Evolutionary conservation across 2,797 vertebrate genomes (phyloP), one percentile per base, ranked within the genome.

Genomic region (Balearica regulorum): DNA sequence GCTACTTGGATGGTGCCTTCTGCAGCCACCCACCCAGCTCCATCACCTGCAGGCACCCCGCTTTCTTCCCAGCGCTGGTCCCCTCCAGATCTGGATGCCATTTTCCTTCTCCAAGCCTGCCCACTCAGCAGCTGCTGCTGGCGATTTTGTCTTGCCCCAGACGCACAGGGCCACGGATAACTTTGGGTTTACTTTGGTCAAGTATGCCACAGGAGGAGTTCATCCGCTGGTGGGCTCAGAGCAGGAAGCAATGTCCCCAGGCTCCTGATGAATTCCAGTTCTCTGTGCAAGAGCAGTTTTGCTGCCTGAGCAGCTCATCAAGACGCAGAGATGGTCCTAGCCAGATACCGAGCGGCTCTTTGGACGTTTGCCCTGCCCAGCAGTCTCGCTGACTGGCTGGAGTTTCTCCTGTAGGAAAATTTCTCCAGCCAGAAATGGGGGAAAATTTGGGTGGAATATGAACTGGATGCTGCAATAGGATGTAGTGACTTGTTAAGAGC

Each of bases 391-490:
- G 92, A 92, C 94, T 94, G 94, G 84, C 75, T 94, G 89, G 64
- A 94, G 58, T 85, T 65, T 85, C 89, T 95, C 89, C 89, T 85
- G 69, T 92, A 91, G 94, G 96, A 97, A 97, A 96, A 94, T 91
- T 94, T 95, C 91, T 92, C 60, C 20, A 86, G 94, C 94, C 96
- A 96, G 78, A 78, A 91, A 92, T 51, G 48, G 81, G 75, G 86
- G 29, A 19, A 90, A 90, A 76, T 11, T 46, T 82, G 80, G 77
- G 95, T 90, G 73, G 77, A 94, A 96, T 89, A 93, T 4, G 76
- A 96, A 93, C 79, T 96, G 82, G 78, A 94, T 24, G 75, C 92
- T 93, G 79, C 82, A 87, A 43, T 75, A 96, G 96, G 89, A 96
- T 89, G 96, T 75, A 93, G 92, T 78, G 94, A 96, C 66, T 96